Evolutionary conservation across 2,113 vertebrate species (phyloP), one percentile per base, ranked within the genome.

Genomic region (Hippocampus comes): DNA sequence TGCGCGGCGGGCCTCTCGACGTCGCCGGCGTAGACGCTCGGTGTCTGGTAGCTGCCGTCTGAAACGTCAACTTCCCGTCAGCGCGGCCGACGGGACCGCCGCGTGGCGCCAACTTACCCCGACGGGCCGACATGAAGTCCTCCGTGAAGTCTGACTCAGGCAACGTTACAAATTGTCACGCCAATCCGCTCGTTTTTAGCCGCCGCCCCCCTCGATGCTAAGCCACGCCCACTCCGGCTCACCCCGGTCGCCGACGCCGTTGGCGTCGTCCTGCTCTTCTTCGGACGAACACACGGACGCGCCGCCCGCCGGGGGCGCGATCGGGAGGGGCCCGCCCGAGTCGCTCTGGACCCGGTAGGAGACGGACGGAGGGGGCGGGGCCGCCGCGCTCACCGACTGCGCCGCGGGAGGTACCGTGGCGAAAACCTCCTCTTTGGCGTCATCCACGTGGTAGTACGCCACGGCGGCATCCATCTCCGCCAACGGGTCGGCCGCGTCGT

Each of bases 121-220:
- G 79, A 75, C 91, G 18, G 57, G 82, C 74, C 80, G 94, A 97
- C 48, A 95, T 79, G 85, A 92, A 97, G 8, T 96, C 95, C 75
- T 94, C 95, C 2, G 90, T 79, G 80, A 93, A 96, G 67, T 94
- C 94, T 0, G 91, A 43, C 34, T 5, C 34, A 9, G 0, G 12
- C 60, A 14, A 9, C 5, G 43, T 46, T 2, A 14, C 43, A 46
- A 12, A 46, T 46, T 14, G 12, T 46, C 21, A 23, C 23, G 56
- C 56, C 56, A 3, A 48, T 48, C 48, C 6, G 48, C 48, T 38
- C 34, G 2, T 38, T 38, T 38, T 0, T 4, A 34, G 30, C 30
- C 30, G 2, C 30, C 30, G 30, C 30, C 30, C 30, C 34, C 5
- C 30, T 5, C 5, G 5, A 53, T 20, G 18, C 49, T 18, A 2